Evolutionary conservation across 2,888 invertebrate genomes (phyloP).

Genomic region (Plebejus anna): DNA sequence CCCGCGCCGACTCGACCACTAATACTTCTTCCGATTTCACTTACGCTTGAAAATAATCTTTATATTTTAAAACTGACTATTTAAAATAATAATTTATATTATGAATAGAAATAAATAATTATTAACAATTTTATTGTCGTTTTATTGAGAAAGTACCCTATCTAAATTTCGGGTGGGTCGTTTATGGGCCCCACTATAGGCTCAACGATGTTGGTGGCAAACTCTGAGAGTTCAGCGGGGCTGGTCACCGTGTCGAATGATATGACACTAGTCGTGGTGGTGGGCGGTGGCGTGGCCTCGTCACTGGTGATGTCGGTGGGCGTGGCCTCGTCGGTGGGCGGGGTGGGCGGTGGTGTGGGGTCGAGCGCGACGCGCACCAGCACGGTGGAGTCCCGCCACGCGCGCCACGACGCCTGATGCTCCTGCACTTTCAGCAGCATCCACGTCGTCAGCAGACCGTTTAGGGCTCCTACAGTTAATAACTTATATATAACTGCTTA

Average conservation of each 20-base stretch:
- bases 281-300: slow-evolving; percentile 49
- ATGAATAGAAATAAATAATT: slow-evolving; percentile 57
- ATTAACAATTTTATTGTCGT: slow-evolving; percentile 57
- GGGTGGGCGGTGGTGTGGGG: slow-evolving; percentile 42
- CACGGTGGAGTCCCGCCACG: slow-evolving; percentile 70
- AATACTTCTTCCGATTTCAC: slow-evolving; percentile 52
- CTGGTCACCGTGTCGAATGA: slow-evolving; percentile 43
- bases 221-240: slow-evolving; percentile 52
- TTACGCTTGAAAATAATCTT: slow-evolving; percentile 63
- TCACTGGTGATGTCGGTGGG: slow-evolving; percentile 45
- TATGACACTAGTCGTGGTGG: not conserved
- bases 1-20: slow-evolving; percentile 46
- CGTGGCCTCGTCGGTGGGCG: slow-evolving; percentile 43
- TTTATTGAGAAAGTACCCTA: slow-evolving; percentile 41
- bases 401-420: slow-evolving; percentile 71
- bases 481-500: too few species aligned
- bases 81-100: slow-evolving; percentile 58
- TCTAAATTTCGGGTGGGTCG: slow-evolving; percentile 43
- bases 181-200: not conserved
- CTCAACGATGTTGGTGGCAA: slow-evolving; percentile 60
- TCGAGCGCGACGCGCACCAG: slow-evolving; percentile 66
- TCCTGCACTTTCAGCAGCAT: slow-evolving; percentile 74
- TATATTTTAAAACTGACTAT: slow-evolving; percentile 56
- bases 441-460: slow-evolving; percentile 73
- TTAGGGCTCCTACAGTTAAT: slow-evolving; percentile 56